Conservation (phyloP, 2,113 vertebrate genomes). For the Polyodon spathula region DNA sequence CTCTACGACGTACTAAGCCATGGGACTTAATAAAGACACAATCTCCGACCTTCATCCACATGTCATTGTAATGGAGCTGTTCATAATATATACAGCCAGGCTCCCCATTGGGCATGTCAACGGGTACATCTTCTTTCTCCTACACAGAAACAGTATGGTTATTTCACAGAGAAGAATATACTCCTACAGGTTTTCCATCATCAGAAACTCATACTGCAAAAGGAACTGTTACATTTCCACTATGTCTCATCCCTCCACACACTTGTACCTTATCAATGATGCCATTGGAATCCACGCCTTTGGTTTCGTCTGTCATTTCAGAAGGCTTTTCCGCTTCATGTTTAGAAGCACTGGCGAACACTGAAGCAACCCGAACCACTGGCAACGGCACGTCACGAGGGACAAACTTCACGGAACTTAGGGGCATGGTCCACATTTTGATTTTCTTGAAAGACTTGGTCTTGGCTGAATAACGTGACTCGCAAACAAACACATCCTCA, state of each 20-base stretch:
- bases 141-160: slow-evolving; percentile 31
- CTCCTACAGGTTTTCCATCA: too few relatives aligned
- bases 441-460: slow-evolving; percentile 98
- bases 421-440: slow-evolving; percentile 94
- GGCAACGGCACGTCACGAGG: slow-evolving; percentile 83
- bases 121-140: slow-evolving; percentile 88
- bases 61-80: slow-evolving; percentile 88
- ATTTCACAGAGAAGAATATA: too few relatives aligned
- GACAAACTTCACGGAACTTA: slow-evolving; percentile 85
- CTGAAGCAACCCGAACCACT: slow-evolving; percentile 91
- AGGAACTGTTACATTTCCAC: too few relatives aligned
- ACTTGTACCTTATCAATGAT: slow-evolving; percentile 42
- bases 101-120: slow-evolving; percentile 89
- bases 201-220: too few relatives aligned
- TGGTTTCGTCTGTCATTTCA: slow-evolving; percentile 70
- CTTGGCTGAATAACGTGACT: slow-evolving; percentile 95
- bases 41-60: slow-evolving; percentile 92
- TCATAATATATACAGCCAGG: slow-evolving; percentile 93
- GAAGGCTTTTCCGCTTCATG: slow-evolving; percentile 72
- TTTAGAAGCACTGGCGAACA: slow-evolving; percentile 82
- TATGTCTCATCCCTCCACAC: neutral
- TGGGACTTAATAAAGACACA: slow-evolving; percentile 93
- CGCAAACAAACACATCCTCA: slow-evolving; percentile 92
- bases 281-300: slow-evolving; percentile 48
- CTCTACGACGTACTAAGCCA: slow-evolving; percentile 83